Conservation (phyloP, 2,113 vertebrate genomes). For the Eurystomus gularis region DNA sequence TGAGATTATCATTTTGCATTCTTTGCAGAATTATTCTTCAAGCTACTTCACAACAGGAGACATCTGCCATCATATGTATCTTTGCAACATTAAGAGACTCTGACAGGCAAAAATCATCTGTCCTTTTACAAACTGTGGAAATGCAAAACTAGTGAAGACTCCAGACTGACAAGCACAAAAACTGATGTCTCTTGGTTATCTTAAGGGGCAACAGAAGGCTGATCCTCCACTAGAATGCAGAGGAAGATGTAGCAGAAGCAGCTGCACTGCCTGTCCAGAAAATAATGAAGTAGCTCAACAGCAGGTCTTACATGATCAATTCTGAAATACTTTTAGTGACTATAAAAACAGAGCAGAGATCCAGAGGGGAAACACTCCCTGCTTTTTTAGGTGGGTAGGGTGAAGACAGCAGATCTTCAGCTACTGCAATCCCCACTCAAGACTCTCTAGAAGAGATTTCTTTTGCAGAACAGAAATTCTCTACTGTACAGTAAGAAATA, state of each 20-base stretch:
- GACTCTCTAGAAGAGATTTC: background rate
- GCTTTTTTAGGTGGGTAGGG: background rate
- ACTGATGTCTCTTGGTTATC: background rate
- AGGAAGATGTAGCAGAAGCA: background rate
- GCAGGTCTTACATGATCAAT: rapidly evolving
- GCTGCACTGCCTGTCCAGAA: background rate
- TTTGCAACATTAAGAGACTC: background rate
- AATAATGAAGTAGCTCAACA: background rate
- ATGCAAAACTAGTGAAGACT: background rate
- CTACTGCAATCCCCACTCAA: background rate
- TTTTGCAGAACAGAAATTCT: background rate
- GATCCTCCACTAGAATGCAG: background rate
- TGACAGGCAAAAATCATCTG: slow-evolving; percentile 13
- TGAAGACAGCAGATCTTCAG: background rate
- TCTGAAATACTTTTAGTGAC: background rate
- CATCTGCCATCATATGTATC: background rate
- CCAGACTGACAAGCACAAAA: background rate
- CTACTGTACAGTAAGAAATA: background rate
- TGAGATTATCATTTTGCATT: background rate
- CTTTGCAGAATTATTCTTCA: background rate
- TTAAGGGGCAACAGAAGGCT: background rate
- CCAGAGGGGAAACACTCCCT: background rate
- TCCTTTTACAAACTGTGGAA: background rate
- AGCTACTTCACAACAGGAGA: background rate
- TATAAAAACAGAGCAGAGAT: background rate